Evolutionary conservation across 2,113 vertebrate genomes (phyloP).

Genomic region (Salvator merianae): DNA sequence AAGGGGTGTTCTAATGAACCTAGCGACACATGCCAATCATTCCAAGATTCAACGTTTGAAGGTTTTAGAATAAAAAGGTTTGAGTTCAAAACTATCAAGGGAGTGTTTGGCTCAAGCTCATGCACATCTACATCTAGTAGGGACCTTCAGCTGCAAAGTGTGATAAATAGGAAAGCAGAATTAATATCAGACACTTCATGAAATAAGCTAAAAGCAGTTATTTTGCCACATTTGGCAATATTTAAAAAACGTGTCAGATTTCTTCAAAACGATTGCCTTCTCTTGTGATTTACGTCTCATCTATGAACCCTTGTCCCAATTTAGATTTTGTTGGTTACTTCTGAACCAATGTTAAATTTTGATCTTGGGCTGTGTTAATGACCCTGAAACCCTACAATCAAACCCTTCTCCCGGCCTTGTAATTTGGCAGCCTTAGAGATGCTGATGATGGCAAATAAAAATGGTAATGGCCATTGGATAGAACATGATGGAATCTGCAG

Average conservation of each 20-base stretch:
- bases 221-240: not conserved
- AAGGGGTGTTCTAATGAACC: no score
- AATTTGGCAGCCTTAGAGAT: not conserved
- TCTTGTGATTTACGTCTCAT: not conserved
- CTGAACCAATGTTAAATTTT: not conserved
- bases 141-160: no score
- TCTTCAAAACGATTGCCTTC: not conserved
- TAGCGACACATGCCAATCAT: no score
- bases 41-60: no score
- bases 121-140: no score
- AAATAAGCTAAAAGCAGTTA: not conserved
- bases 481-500: not conserved
- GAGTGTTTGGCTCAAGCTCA: no score
- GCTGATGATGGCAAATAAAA: slow-evolving; percentile 3
- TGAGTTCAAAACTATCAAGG: no score
- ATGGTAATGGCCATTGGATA: slow-evolving; percentile 1
- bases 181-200: not conserved
- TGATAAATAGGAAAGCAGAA: not conserved
- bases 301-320: not conserved
- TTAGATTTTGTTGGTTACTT: not conserved
- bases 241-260: not conserved
- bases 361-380: not conserved
- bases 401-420: not conserved
- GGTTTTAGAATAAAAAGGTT: no score
- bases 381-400: not conserved